A percentile compares a stretch with the other conserved stretches of the same genome.
Conservation (phyloP, 2,797 vertebrate genomes). For the Pampus argenteus region DNA sequence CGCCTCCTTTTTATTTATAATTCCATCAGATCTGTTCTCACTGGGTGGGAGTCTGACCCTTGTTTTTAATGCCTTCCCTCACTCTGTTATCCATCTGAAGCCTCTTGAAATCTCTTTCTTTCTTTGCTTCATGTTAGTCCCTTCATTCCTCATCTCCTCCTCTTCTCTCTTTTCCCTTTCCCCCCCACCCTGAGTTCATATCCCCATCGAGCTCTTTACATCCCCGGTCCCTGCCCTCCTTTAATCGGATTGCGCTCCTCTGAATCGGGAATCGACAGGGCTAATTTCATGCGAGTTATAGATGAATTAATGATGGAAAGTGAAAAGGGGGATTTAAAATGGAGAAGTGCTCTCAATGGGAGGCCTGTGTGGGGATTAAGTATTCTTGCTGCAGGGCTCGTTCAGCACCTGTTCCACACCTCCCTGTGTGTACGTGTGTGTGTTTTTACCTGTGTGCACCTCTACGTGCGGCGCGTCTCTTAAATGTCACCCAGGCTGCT, state of each 20-base stretch:
- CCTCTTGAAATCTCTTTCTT: slow-evolving; percentile 12
- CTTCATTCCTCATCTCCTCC: slow-evolving; percentile 1
- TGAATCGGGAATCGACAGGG: slow-evolving; percentile 70
- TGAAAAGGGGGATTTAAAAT: slow-evolving; percentile 77
- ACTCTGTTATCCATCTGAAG: slow-evolving; percentile 37
- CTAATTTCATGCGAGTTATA: slow-evolving; percentile 84
- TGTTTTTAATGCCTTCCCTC: slow-evolving; percentile 39
- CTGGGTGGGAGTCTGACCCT: slow-evolving; percentile 13
- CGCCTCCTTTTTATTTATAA: slow-evolving; percentile 55
- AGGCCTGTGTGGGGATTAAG: slow-evolving; percentile 78
- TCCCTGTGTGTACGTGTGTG: slow-evolving; percentile 21
- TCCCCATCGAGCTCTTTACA: slow-evolving; percentile 63
- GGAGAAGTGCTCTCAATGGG: slow-evolving; percentile 73
- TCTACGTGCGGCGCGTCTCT: slow-evolving; percentile 41
- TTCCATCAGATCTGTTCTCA: slow-evolving; percentile 27
- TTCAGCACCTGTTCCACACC: slow-evolving; percentile 71
- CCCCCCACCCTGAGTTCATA: slow-evolving; percentile 57
- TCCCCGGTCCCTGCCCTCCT: slow-evolving; percentile 58
- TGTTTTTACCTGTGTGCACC: slow-evolving; percentile 34
- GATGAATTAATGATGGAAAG: slow-evolving; percentile 83
- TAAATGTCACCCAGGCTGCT: slow-evolving; percentile 62
- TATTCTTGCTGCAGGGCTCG: slow-evolving; percentile 78
- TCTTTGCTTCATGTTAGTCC: slow-evolving; percentile 16
- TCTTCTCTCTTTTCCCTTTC: slow-evolving; percentile 23
- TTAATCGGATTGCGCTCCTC: slow-evolving; percentile 76